These are phyloP conservation scores for Hedya salicella DNA, from an alignment of 2,888 invertebrate genomes.

Conservation along the genomic window DNA sequence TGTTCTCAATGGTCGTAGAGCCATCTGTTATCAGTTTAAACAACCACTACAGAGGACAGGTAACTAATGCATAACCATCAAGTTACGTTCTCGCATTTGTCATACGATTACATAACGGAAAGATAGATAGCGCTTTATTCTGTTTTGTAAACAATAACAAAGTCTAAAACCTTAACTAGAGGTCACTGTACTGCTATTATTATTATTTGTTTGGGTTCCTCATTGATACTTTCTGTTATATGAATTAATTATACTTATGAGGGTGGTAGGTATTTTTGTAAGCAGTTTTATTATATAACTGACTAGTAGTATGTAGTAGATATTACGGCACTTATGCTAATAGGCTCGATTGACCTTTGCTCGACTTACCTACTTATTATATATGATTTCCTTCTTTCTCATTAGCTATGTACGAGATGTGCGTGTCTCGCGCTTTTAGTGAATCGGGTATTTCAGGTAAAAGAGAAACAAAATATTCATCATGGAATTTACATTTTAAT, in stretches of 20 bases:
- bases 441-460: conserved; percentile 27
- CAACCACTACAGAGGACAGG: neutral
- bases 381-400: conserved; percentile 26
- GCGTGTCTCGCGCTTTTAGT: neutral
- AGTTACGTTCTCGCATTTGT: neutral
- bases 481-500: conserved; percentile 81
- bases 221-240: conserved; percentile 12
- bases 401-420: neutral
- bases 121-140: conserved; percentile 24
- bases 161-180: conserved; percentile 7
- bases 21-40: neutral
- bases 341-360: conserved; percentile 34
- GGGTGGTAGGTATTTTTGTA: conserved; percentile 23
- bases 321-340: conserved; percentile 29
- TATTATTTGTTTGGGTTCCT: conserved; percentile 16
- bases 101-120: conserved; percentile 2
- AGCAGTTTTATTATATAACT: conserved; percentile 11
- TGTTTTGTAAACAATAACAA: conserved; percentile 18
- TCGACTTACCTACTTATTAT: conserved; percentile 21
- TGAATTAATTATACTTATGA: conserved; percentile 1
- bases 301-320: conserved; percentile 10
- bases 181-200: conserved; percentile 27
- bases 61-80: neutral
- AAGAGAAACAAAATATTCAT: conserved; percentile 63
- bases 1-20: neutral